Conservation (phyloP, 2,797 vertebrate genomes). For the Chaunax sp. region DNA sequence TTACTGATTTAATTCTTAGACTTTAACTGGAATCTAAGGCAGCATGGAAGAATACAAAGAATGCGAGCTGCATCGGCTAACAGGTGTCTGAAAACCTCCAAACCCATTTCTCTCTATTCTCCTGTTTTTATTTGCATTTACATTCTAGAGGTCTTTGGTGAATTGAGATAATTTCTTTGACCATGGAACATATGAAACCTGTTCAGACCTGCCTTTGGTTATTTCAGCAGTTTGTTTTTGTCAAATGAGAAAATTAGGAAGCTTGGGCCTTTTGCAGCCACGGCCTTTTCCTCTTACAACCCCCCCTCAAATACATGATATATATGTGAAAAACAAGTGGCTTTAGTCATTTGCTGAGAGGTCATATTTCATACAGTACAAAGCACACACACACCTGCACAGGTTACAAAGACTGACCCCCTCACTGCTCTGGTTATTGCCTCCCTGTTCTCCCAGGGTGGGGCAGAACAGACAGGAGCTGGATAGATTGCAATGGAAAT, state of each 20-base stretch:
- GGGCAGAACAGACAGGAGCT: slow-evolving; percentile 51
- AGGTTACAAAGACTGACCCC: slow-evolving; percentile 64
- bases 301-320: slow-evolving; percentile 28
- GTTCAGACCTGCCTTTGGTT: slow-evolving; percentile 6
- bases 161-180: slow-evolving; percentile 48
- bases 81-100: slow-evolving; percentile 55
- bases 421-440: slow-evolving; percentile 73
- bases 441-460: slow-evolving; percentile 67
- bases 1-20: slow-evolving; percentile 72
- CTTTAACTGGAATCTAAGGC: slow-evolving; percentile 72
- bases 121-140: slow-evolving; percentile 48
- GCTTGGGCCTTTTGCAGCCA: slow-evolving; percentile 18
- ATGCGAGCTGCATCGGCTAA: slow-evolving; percentile 36
- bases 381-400: slow-evolving; percentile 23
- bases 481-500: slow-evolving; percentile 48
- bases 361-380: slow-evolving; percentile 33
- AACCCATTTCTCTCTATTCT: slow-evolving; percentile 53
- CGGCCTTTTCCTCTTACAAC: slow-evolving; percentile 17
- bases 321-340: slow-evolving; percentile 42
- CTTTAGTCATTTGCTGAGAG: slow-evolving; percentile 32
- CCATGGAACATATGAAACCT: slow-evolving; percentile 32
- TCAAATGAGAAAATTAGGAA: slow-evolving; percentile 41
- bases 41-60: slow-evolving; percentile 65
- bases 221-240: slow-evolving; percentile 16
- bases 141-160: slow-evolving; percentile 37